phyloP scores from a whole-genome alignment of 2,797 vertebrate genomes.

The Scolopax rusticola region DNA sequence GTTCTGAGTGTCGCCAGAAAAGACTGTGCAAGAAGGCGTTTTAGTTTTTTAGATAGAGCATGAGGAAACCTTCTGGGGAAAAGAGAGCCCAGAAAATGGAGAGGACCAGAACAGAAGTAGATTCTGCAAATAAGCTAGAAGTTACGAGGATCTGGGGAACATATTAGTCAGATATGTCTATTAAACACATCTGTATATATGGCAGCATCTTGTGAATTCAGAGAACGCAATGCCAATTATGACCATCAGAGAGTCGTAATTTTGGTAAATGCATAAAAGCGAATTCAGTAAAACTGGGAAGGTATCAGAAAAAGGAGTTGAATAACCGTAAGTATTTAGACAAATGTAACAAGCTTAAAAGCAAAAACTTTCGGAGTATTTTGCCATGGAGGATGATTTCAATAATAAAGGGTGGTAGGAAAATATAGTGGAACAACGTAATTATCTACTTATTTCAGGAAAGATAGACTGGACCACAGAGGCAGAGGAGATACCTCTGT shows the following conservation, averaged over 20 bases:
- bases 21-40: background rate
- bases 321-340: background rate
- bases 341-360: slow-evolving; percentile 19
- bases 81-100: slow-evolving; percentile 30
- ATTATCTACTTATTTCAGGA: background rate
- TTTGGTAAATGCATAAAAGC: slow-evolving; percentile 32
- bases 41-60: background rate
- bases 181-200: slow-evolving; percentile 67
- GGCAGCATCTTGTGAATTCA: slow-evolving; percentile 46
- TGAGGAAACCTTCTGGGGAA: background rate
- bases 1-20: slow-evolving; percentile 4
- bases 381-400: background rate
- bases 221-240: slow-evolving; percentile 29
- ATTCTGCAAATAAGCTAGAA: slow-evolving; percentile 46
- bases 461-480: background rate
- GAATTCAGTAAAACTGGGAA: slow-evolving; percentile 35
- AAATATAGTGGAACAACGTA: background rate
- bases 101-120: slow-evolving; percentile 60
- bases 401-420: background rate
- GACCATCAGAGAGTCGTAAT: slow-evolving; percentile 17
- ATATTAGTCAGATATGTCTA: slow-evolving; percentile 58
- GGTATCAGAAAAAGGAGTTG: background rate
- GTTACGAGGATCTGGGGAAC: slow-evolving; percentile 42
- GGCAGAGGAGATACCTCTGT: background rate
- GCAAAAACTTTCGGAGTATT: background rate